Conservation (phyloP, 2,113 vertebrate species). For the Neogobius melanostomus region DNA sequence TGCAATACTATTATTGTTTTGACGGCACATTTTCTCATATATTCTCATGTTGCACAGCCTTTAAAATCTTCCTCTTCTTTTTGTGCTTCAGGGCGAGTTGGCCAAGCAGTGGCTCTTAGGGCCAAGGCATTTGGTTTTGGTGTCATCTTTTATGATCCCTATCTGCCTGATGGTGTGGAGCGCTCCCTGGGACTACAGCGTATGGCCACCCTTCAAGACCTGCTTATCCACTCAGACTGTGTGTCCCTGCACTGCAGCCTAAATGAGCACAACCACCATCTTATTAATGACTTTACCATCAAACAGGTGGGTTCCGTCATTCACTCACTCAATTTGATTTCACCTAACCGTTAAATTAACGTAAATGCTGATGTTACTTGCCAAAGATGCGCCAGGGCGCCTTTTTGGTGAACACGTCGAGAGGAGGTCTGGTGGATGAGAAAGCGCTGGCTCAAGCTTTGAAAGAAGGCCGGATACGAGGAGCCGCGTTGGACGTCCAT, state of each 20-base stretch:
- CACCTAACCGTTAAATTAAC: too few relatives aligned
- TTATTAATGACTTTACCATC: constrained; percentile 94
- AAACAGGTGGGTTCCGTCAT: constrained; percentile 79
- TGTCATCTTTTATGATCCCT: constrained; percentile 90
- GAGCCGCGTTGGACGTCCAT: constrained; percentile 87
- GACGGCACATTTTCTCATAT: too few relatives aligned
- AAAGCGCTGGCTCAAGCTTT: constrained; percentile 88
- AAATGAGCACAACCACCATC: constrained; percentile 93
- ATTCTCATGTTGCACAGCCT: not conserved
- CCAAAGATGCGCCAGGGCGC: constrained; percentile 89
- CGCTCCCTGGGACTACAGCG: constrained; percentile 87
- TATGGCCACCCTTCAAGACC: constrained; percentile 88
- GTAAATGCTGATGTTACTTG: not conserved
- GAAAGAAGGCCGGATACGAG: constrained; percentile 89
- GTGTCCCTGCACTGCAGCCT: constrained; percentile 91
- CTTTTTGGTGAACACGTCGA: constrained; percentile 88
- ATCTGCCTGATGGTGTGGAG: constrained; percentile 88
- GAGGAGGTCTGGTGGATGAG: constrained; percentile 88
- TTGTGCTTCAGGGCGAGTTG: constrained; percentile 80
- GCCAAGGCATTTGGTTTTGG: constrained; percentile 90
- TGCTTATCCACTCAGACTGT: constrained; percentile 91
- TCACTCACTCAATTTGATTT: not conserved
- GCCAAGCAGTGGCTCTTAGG: constrained; percentile 88
- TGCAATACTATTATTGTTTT: too few relatives aligned
- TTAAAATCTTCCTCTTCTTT: not conserved